Evolutionary conservation across 2,888 invertebrate species (phyloP).

Genomic region (Ditula angustiorana): DNA sequence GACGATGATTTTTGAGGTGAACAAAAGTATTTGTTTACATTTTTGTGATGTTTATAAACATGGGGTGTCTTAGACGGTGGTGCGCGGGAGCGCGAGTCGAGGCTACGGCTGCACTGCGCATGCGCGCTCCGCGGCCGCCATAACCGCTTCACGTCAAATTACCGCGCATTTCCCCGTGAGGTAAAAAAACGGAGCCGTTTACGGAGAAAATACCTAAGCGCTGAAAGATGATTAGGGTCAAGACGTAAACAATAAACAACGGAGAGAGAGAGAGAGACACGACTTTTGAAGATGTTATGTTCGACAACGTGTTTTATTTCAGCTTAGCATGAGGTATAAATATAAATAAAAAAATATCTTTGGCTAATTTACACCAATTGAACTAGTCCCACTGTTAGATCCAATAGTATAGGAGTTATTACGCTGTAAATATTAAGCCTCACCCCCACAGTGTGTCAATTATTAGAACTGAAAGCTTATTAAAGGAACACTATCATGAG

Average conservation of each 20-base stretch:
- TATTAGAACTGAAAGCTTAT: too few relatives aligned
- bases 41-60: constrained; percentile 47
- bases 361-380: too few relatives aligned
- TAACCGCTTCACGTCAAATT: constrained; percentile 75
- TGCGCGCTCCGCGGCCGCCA: constrained; percentile 59
- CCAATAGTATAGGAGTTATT: too few relatives aligned
- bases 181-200: constrained; percentile 76
- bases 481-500: too few relatives aligned
- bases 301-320: too few relatives aligned
- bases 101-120: constrained; percentile 66
- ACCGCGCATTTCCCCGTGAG: constrained; percentile 76
- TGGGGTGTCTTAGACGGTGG: constrained; percentile 37
- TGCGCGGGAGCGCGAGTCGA: constrained; percentile 66
- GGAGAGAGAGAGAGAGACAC: too few relatives aligned
- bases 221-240: constrained; percentile 73
- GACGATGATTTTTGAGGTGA: constrained; percentile 61
- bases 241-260: constrained; percentile 44
- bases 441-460: too few relatives aligned
- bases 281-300: too few relatives aligned
- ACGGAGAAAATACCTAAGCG: constrained; percentile 72
- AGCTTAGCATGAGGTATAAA: too few relatives aligned
- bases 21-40: constrained; percentile 38
- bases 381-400: too few relatives aligned
- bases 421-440: too few relatives aligned
- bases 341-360: too few relatives aligned